Percentiles rank a stretch among this genome's conserved stretches.
Evolutionary conservation across 2,888 invertebrate species (phyloP).

Genomic region (Drosophila silvestris): DNA sequence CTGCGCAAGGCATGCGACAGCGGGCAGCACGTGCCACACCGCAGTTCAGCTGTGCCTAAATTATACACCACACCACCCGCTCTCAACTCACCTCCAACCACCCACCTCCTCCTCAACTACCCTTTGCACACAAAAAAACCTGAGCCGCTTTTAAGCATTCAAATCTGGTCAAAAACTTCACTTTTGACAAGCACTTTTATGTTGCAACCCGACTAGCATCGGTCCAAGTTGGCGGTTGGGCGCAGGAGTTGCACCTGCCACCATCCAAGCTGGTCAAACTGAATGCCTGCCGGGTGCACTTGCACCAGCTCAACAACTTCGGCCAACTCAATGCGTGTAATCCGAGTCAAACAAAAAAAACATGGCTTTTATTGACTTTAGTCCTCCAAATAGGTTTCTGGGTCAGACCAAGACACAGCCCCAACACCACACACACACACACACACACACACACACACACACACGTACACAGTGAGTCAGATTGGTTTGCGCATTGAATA

Average conservation of each 20-base stretch:
- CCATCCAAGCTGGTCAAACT: slow-evolving; percentile 9
- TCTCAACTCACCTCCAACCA: slow-evolving; percentile 1
- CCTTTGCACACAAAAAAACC: not conserved
- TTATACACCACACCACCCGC: slow-evolving; percentile 5
- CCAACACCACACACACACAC: slow-evolving; percentile 30
- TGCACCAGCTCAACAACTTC: slow-evolving; percentile 24
- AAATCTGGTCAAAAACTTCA: slow-evolving; percentile 63
- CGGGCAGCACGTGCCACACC: slow-evolving; percentile 74
- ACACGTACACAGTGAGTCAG: slow-evolving; percentile 23
- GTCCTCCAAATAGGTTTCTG: slow-evolving; percentile 73
- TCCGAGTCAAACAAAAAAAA: slow-evolving; percentile 32
- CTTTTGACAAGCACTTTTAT: slow-evolving; percentile 48
- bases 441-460: slow-evolving; percentile 23
- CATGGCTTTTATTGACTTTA: slow-evolving; percentile 67
- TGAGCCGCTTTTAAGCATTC: slow-evolving; percentile 46
- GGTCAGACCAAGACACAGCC: slow-evolving; percentile 56
- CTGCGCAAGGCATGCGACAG: slow-evolving; percentile 61
- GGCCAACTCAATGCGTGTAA: slow-evolving; percentile 54
- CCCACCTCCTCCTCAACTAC: not conserved
- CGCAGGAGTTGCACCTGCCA: not conserved
- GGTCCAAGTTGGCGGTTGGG: not conserved
- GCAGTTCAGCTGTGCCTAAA: slow-evolving; percentile 55
- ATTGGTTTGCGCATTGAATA: slow-evolving; percentile 48
- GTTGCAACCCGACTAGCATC: not conserved
- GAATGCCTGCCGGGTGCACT: slow-evolving; percentile 11